These are phyloP conservation scores for Archivesica marissinica DNA, from an alignment of 1,140 invertebrate genomes.

Conservation along the genomic window DNA sequence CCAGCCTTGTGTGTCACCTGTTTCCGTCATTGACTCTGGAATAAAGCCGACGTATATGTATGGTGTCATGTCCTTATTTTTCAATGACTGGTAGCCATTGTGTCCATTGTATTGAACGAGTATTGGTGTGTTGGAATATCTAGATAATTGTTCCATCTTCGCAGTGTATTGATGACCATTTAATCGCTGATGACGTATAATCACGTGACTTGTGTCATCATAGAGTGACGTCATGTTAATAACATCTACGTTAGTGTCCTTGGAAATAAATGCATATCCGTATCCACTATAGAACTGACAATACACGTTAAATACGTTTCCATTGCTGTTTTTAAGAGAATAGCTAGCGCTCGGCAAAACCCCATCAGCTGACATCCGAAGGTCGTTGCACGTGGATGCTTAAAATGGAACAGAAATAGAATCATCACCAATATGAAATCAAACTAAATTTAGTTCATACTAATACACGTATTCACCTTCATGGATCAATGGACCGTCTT, in stretches of 20 bases:
- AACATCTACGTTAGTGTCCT: neutral
- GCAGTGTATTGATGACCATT: neutral
- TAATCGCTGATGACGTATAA: neutral
- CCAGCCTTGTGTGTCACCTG: neutral
- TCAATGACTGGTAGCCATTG: neutral
- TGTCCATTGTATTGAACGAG: conserved; percentile 35
- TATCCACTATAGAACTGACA: conserved; percentile 33
- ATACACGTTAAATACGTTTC: conserved; percentile 9
- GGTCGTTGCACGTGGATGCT: conserved; percentile 8
- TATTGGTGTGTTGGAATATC: neutral
- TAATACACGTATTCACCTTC: no score
- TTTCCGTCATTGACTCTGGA: neutral
- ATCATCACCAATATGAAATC: no score
- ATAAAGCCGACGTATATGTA: conserved; percentile 40
- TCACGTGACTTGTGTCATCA: neutral
- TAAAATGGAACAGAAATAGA: no score
- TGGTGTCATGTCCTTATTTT: conserved; percentile 19
- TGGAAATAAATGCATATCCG: conserved; percentile 36
- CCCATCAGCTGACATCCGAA: neutral
- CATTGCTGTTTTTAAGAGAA: neutral
- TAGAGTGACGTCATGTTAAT: neutral
- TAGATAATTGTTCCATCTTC: conserved; percentile 13
- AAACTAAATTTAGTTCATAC: no score
- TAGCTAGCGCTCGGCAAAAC: conserved; percentile 1
- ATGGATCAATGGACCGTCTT: no score